Base-by-base conservation (phyloP, 2,888 invertebrate species). In the Coronaproctus castanopsis region DNA sequence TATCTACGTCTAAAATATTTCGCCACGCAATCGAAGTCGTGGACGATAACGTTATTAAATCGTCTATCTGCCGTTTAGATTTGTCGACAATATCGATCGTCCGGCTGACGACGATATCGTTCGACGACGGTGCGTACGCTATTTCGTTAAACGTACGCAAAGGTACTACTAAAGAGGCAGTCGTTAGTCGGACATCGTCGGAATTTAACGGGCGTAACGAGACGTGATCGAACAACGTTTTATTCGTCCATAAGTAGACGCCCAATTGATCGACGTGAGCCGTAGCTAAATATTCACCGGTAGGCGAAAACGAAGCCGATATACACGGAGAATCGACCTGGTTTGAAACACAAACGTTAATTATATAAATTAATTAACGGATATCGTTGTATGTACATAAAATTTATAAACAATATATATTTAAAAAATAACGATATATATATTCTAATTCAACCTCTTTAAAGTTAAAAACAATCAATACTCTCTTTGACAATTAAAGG, bases 221-320 rank as follows among this genome's bases (percentile, higher is more conserved):
- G 24, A 93, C 77, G 68, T 84, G 84, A 57, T 82, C 78, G 71
- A 87, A 97, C 1, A 95, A 72, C 0, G 87, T 82, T 68, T 81
- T 81, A 72, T 97, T 98, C 0, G 87, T 82, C 97, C 97, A 98
- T 48, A 98, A 75, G 70, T 87, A 92, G 58, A 99, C 79, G 1
- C 95, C 96, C 21, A 93, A 73, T 68, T 87, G 82, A 63, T 87
- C 86, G 0, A 87, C 82, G 68, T 97, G 95, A 0, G 86, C 81
- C 0, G 95, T 93, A 1, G 87, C 92, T 62, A 98, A 73, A 68
- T 82, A 88, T 69, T 92, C 88, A 1, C 91, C 91, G 0, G 85
- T 88, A 0, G 92, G 89, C 0, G 95, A 95, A 78, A 97, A 84
- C 55, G 81, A 78, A 19, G 98, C 70, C 0, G 90, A 90, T 1